Base-by-base conservation (phyloP, 1,140 invertebrate species). In the Diorhabda sublineata region DNA sequence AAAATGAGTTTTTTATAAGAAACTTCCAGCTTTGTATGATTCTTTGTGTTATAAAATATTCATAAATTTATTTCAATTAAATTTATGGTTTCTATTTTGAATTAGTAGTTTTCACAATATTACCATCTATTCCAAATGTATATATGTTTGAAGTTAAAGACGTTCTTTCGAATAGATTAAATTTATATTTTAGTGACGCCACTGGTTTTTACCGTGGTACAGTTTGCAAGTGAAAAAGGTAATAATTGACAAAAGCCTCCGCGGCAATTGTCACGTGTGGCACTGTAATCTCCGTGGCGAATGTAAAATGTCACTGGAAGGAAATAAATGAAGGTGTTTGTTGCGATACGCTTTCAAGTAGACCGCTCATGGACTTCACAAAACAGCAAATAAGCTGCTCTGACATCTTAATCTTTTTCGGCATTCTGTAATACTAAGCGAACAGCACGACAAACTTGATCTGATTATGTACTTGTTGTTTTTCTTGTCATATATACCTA, bases 271-370 rank as follows among this genome's bases (percentile, higher is more conserved):
- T 71, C 74, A 75, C 74, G 74, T 75, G 74, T 74, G 68, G 69
- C 63, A 47, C 61, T 61, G 67, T 77, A 77, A 77, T 73, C 75
- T 73, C 69, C 75, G 68, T 77, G 74, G 71, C 76, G 67, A 76
- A 77, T 75, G 73, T 67, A 66, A 74, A 75, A 76, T 71, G 76
- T 77, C 76, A 76, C 75, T 76, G 75, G 74, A 68, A 67, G 71
- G 71, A 77, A 76, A 77, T 77, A 77, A 77, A 77, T 77, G 75
- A 70, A 74, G 73, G 74, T 76, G 71, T 76, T 75, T 70, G 69
- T 71, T 69, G 69, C 45, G 42, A 58, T n/a, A 45, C 43, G 61
- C 73, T 66, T 73, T 72, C 66, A 64, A 66, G 45, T 70, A 61
- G 41, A 64, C 72, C 72, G 73, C 73, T 68, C 42, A 42, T 61